Evolutionary conservation across 2,888 invertebrate species (phyloP).

Genomic region (Latrodectus hesperus): DNA sequence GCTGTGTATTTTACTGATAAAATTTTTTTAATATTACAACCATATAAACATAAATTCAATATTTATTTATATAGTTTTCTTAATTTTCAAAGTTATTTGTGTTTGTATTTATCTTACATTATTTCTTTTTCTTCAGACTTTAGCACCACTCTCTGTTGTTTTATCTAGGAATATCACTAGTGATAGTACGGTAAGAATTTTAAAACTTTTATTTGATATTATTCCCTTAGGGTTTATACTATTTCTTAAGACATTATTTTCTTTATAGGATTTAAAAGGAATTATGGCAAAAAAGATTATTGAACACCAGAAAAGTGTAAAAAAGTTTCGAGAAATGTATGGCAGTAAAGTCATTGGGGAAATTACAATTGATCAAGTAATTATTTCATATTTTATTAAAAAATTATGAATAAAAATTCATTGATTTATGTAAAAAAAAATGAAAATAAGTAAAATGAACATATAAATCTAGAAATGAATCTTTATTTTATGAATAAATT

Average conservation of each 20-base stretch:
- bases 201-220: background rate
- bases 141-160: conserved; percentile 44
- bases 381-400: background rate
- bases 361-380: conserved; percentile 95
- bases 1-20: too few species aligned
- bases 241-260: background rate
- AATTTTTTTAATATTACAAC: too few species aligned
- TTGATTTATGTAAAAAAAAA: too few species aligned
- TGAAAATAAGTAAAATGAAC: too few species aligned
- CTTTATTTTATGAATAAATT: too few species aligned
- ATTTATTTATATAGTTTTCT: too few species aligned
- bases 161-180: conserved; percentile 37
- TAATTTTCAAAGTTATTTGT: too few species aligned
- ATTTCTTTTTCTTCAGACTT: conserved; percentile 26
- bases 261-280: conserved; percentile 85
- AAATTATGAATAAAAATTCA: too few species aligned
- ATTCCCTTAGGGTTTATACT: background rate
- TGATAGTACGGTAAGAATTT: conserved; percentile 54
- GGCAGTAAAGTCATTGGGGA: conserved; percentile 95
- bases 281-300: conserved; percentile 92
- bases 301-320: conserved; percentile 92
- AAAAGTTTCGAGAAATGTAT: conserved; percentile 91
- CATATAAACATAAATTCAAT: too few species aligned
- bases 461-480: too few species aligned
- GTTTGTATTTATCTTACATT: too few species aligned